These are phyloP conservation scores for Pygmarrhopalites habei DNA, from an alignment of 1,140 invertebrate species.

Conservation along the genomic window DNA sequence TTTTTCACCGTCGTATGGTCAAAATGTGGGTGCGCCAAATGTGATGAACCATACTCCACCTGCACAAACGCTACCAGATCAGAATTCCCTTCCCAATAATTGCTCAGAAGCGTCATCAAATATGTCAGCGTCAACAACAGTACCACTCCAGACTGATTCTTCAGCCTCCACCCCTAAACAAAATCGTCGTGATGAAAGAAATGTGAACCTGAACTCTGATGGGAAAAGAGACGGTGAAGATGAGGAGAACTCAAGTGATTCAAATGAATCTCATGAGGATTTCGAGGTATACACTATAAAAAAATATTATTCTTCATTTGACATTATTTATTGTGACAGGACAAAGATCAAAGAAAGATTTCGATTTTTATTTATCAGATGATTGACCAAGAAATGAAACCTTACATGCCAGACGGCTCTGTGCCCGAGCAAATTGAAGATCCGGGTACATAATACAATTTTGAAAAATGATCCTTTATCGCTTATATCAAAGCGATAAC, in stretches of 20 bases:
- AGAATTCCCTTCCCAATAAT: too few relatives aligned
- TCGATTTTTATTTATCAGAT: background rate
- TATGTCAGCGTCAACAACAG: constrained; percentile 10
- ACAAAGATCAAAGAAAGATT: too few relatives aligned
- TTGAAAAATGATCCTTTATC: too few relatives aligned
- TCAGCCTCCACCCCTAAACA: constrained; percentile 15
- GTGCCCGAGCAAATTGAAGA: constrained; percentile 17
- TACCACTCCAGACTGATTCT: too few relatives aligned
- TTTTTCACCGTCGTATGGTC: background rate
- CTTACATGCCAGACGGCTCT: constrained; percentile 6
- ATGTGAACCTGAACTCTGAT: background rate
- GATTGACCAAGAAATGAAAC: constrained; percentile 20
- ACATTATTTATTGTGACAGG: background rate
- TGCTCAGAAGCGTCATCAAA: background rate
- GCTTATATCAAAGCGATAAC: too few relatives aligned
- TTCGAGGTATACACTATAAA: constrained; percentile 22
- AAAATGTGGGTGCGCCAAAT: constrained; percentile 1
- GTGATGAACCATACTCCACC: constrained; percentile 15
- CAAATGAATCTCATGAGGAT: constrained; percentile 36
- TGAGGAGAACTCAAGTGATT: constrained; percentile 32
- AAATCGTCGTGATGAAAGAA: constrained; percentile 17
- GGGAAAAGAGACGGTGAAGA: constrained; percentile 21
- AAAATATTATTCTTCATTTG: background rate
- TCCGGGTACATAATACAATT: constrained; percentile 8
- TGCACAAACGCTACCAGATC: constrained; percentile 6